Base-by-base conservation (phyloP, 1,140 invertebrate genomes). In the Neelides sp. region DNA sequence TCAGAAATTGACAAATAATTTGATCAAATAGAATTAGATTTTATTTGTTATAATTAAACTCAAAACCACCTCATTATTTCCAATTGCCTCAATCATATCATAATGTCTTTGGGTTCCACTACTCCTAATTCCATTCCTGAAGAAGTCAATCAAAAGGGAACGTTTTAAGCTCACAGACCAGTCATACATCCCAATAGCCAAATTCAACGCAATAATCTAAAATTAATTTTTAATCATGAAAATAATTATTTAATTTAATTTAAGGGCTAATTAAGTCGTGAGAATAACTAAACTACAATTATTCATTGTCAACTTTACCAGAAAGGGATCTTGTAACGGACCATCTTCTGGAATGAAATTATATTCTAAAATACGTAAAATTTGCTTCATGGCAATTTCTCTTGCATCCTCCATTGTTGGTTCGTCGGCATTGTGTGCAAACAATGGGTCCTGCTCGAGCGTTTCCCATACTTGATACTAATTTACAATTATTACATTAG, bases 391-490 rank as follows among this genome's bases (percentile, higher is more conserved):
- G 17, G 69, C 69, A 3, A 70, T 39, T 47, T 65, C 58, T 48
- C 73, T 60, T 13, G 64, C 50, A 54, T 92, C 83, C 49, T 89
- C 82, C n/a, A 84, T 65, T 4, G 74, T 69, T 10, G 76, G 72
- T n/a, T 73, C 68, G 2, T 65, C 63, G 20, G 59, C 10, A 46
- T 64, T 23, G 52, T 61, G 61, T 10, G 67, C 64, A 63, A 77
- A 78, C 1, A 76, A 20, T 28, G 73, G 71, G 62, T 78, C 76
- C 20, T 67, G 66, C 55, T 74, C 68, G 26, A 78, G 50, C 1
- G 68, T 68, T 45, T 65, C 67, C 67, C 69, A 75, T 13, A 77
- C 63, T 58, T 66, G 65, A 32, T 72, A 63, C 74, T 77, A 59
- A 41, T 13, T 15, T 37, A 37, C 3, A 35, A n/a, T 22, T n/a